Evolutionary conservation across 2,113 vertebrate species (phyloP), one percentile per base, ranked within the genome.

Genomic region (Ellobius talpinus): DNA sequence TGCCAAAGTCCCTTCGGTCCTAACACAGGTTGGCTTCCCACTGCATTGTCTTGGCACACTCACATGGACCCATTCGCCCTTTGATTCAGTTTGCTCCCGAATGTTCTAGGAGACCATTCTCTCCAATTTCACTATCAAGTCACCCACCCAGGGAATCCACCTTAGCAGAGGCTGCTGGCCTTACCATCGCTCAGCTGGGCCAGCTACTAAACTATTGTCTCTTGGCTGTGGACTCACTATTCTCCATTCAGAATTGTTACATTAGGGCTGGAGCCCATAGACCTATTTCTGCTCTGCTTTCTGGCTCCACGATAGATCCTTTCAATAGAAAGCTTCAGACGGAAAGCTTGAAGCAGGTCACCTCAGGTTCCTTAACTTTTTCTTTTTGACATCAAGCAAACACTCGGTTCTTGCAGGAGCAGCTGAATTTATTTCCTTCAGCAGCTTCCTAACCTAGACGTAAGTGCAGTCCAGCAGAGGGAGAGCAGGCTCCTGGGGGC

Each of bases 81-180:
- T 94, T 86, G 31, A 72, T 86, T 94, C 72, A 89, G 0, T 96
- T 90, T 91, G 73, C 8, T 96, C 42, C 26, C 61, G 94, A 81
- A 82, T 94, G 63, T 91, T 93, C 58, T 89, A 72, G 78, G 66
- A 94, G 95, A 87, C 11, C 24, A 58, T 81, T 96, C 36, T 89
- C 10, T 89, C 81, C 68, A 89, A 39, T 91, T 95, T 70, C 82
- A 36, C 45, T 50, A 73, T 39, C 66, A 86, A 90, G 45, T 94
- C 76, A 14, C 47, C 31, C 94, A 78, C 31, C 42, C 85, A 55
- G 39, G 74, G 42, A 81, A 84, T 31, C 61, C 61, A 86, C 61
- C 81, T 29, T 72, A 70, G 72, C 70, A 92, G 50, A 89, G 45
- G 4, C 66, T 92, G 16, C 5, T 90, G 70, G 79, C 66, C 45